These are phyloP conservation scores for Myotis findleyi DNA, from an alignment of 2,797 vertebrate species.

Conservation along the genomic window DNA sequence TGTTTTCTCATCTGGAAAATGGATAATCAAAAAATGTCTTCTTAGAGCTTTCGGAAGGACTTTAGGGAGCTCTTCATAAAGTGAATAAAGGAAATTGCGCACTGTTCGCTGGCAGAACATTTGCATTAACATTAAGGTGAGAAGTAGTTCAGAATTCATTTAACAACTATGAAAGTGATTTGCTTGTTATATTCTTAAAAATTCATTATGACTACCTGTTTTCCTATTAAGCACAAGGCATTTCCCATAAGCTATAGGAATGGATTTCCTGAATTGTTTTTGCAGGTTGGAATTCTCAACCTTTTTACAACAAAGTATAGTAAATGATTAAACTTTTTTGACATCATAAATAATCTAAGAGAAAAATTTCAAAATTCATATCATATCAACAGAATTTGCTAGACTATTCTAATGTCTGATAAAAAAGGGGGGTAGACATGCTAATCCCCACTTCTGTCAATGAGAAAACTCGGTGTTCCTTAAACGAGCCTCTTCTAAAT, in stretches of 20 bases:
- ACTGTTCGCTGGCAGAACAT: constrained; percentile 28
- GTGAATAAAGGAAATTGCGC: constrained; percentile 49
- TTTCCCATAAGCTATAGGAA: constrained; percentile 18
- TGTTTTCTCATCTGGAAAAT: constrained; percentile 74
- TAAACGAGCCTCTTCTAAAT: not conserved
- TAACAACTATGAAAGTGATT: not conserved
- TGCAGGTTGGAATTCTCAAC: not conserved
- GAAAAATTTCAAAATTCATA: not conserved
- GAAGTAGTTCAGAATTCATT: constrained; percentile 39
- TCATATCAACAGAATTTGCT: constrained; percentile 13
- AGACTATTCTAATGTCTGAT: not conserved
- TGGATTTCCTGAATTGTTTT: not conserved
- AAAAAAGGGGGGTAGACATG: not conserved
- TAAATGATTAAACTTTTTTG: not conserved
- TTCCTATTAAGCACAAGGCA: constrained; percentile 11
- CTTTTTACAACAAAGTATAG: not conserved
- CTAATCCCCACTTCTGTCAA: not conserved
- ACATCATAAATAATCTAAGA: not conserved
- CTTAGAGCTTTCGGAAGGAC: constrained; percentile 52
- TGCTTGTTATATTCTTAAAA: not conserved
- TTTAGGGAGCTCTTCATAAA: constrained; percentile 60
- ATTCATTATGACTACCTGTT: not conserved
- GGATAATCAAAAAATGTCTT: constrained; percentile 67
- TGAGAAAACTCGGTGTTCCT: not conserved
- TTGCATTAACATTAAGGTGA: constrained; percentile 50